Evolutionary conservation across 2,888 invertebrate species (phyloP), one percentile per base, ranked within the genome.

Genomic region (Galerucella pusilla): DNA sequence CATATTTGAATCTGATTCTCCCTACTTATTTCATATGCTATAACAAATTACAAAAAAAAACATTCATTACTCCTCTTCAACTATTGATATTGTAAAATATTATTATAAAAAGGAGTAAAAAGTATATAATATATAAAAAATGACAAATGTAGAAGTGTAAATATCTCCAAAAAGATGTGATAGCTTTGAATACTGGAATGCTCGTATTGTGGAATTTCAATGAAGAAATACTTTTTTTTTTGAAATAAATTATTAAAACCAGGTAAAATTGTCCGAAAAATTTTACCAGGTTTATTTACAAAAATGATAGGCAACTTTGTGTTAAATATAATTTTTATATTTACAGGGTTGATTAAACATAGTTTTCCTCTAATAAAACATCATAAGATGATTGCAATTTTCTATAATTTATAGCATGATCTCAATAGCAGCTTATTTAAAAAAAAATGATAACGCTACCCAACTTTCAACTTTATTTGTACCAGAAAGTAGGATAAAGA

Each of bases 101-200:
- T 65, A 20, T 65, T 49, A 49, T 49, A 49, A 49, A 65, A 46
- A 20, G 46, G 64, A 65, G 64, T 65, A 20, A 65, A 46, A 46
- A 46, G 45, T 45, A 16, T 65, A 45, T 46, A 45, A 20, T 28
- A 65, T 46, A 65, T 65, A 46, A 45, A 65, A 65, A 65, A 49
- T 45, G 10, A 74, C 64, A 25, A 54, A 65, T 75, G 73, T 77
- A 77, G 73, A 79, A 75, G 71, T 77, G 77, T 77, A 79, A 77
- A 79, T 65, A 75, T 74, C 63, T 76, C 75, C 73, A 76, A 79
- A 78, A 76, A 70, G n/a, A 67, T 76, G 77, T 74, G 76, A 76
- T 70, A 75, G 59, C 20, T 70, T 76, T 68, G 70, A 79, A 71
- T 77, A 76, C 74, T 77, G 79, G 79, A 79, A 79, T 79, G 77